Percentiles rank a stretch among this genome's conserved stretches.
phyloP scores from a whole-genome alignment of 2,888 invertebrate species.

The Cotesia congregata region DNA sequence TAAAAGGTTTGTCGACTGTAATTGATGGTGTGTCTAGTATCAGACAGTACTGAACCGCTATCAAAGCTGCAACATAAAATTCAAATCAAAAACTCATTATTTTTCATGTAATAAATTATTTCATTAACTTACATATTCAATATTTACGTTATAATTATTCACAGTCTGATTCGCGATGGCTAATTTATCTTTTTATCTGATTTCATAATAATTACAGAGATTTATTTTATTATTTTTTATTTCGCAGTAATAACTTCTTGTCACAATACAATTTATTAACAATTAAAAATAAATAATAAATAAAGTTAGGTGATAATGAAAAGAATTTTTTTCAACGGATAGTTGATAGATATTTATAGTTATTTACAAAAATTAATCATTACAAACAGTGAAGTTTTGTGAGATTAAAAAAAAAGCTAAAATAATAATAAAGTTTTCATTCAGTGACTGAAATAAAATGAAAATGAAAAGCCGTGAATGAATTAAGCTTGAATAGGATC shows the following conservation, averaged over 20 bases:
- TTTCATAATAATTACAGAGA: neutral
- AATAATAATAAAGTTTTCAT: neutral
- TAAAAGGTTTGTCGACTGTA: constrained; percentile 28
- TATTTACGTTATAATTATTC: neutral
- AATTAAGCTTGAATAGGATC: constrained; percentile 1
- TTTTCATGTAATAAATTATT: neutral
- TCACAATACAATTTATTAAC: no score
- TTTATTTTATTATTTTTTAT: neutral
- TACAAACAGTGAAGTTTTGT: no score
- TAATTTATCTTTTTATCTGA: neutral
- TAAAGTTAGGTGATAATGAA: no score
- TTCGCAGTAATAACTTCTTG: neutral
- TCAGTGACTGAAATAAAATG: neutral
- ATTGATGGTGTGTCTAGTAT: constrained; percentile 13
- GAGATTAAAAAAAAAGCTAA: no score
- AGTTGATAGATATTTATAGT: no score
- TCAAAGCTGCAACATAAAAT: constrained; percentile 12
- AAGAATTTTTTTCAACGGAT: no score
- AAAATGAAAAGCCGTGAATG: neutral
- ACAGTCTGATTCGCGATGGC: neutral
- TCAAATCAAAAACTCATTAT: neutral
- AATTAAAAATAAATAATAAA: no score
- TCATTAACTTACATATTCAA: neutral
- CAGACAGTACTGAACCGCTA: neutral
- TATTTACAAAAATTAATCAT: no score